Percentiles rank a stretch among this genome's conserved stretches.
Conservation (phyloP, 1,140 invertebrate species). For the Metopolophium dirhodum region DNA sequence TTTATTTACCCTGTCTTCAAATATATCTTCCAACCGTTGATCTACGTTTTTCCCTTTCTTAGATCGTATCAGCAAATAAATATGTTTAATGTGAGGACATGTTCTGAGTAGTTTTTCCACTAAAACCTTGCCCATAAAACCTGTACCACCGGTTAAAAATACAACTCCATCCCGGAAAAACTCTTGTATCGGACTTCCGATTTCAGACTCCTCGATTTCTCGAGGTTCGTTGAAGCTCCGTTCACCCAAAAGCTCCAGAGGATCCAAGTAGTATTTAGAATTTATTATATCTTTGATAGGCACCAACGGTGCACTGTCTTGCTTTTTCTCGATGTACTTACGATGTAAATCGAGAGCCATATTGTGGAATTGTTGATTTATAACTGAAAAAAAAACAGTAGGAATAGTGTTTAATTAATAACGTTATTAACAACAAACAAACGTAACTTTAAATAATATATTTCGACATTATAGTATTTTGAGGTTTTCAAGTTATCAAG, state of each 20-base stretch:
- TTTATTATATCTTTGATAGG: constrained; percentile 58
- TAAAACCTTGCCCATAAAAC: constrained; percentile 86
- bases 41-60: constrained; percentile 73
- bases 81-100: constrained; percentile 73
- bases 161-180: constrained; percentile 65
- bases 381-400: neutral
- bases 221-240: constrained; percentile 58
- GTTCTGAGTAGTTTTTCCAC: constrained; percentile 82
- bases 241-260: constrained; percentile 59
- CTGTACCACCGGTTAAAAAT: constrained; percentile 66
- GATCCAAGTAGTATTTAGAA: constrained; percentile 58
- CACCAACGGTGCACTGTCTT: constrained; percentile 34
- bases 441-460: neutral
- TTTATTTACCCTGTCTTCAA: constrained; percentile 72
- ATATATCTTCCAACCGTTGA: constrained; percentile 70
- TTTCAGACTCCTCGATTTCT: constrained; percentile 44
- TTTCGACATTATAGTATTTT: neutral
- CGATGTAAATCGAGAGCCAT: constrained; percentile 59
- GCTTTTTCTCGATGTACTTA: constrained; percentile 52
- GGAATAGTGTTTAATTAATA: neutral
- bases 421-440: no score
- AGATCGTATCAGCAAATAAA: constrained; percentile 77
- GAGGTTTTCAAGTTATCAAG: no score
- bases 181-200: constrained; percentile 63
- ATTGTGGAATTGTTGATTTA: neutral